These are phyloP conservation scores for Microcebus ravelobensis DNA, from an alignment of 2,113 vertebrate genomes.

Conservation along the genomic window DNA sequence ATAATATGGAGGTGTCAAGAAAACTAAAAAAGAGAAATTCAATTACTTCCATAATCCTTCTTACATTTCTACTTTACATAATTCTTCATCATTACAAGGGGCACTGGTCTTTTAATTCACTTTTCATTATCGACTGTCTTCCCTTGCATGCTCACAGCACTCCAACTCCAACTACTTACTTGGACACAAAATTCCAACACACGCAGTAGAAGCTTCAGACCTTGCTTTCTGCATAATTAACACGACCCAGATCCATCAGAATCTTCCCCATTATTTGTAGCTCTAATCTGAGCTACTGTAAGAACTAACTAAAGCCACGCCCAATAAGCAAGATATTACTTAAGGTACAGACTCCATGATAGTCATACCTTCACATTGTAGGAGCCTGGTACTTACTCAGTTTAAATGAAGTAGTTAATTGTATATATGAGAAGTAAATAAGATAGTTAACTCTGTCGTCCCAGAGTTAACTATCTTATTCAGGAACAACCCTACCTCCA, in stretches of 20 bases:
- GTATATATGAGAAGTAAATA: background rate
- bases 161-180: background rate
- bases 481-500: background rate
- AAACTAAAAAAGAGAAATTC: conserved; percentile 36
- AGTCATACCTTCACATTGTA: background rate
- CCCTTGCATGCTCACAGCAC: background rate
- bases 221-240: background rate
- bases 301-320: background rate
- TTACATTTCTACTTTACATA: background rate
- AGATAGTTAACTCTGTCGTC: fast-evolving
- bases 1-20: background rate
- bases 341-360: fast-evolving
- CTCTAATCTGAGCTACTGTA: background rate
- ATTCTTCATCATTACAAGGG: background rate
- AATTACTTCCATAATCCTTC: background rate
- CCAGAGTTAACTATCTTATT: too few species aligned
- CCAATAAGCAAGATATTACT: background rate
- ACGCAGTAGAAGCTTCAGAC: background rate
- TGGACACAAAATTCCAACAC: background rate
- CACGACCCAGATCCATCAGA: background rate
- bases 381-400: background rate
- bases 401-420: background rate
- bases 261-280: background rate
- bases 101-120: background rate
- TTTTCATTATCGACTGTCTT: background rate